Conservation (phyloP, 35 echinoderm and acorn worm genomes). For the Nesometra sesokonis region DNA sequence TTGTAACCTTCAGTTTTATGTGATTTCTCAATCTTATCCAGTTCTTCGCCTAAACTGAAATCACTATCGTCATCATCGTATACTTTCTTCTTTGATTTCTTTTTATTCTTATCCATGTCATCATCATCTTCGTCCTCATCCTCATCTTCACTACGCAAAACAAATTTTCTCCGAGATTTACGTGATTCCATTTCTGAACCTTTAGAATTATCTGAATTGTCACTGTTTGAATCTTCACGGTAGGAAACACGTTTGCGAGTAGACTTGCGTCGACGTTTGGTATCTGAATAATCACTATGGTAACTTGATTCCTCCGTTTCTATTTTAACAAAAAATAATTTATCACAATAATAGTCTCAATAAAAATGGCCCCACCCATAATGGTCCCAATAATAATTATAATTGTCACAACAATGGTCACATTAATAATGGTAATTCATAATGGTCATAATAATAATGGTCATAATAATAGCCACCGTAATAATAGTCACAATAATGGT, state of each 20-base stretch:
- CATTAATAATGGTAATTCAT: no score
- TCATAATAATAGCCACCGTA: no score
- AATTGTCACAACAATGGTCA: no score
- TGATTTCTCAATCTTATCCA: neutral
- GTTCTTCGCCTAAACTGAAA: neutral
- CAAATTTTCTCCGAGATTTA: neutral
- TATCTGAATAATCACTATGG: conserved; percentile 6
- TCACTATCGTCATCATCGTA: neutral
- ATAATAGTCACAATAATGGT: no score
- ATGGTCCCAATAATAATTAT: no score
- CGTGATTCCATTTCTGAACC: neutral
- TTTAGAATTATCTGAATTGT: neutral
- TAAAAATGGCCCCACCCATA: no score
- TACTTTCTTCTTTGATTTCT: neutral
- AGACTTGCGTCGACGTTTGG: neutral
- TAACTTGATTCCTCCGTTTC: conserved; percentile 51
- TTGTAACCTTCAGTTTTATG: neutral
- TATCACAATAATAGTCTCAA: no score
- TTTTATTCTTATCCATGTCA: neutral
- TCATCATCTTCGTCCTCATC: conserved; percentile 2
- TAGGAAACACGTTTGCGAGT: conserved; percentile 4
- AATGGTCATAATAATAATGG: no score
- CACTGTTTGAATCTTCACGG: conserved; percentile 38
- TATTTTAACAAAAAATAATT: no score
- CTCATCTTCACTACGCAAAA: conserved; percentile 1